Percentiles rank a stretch among this genome's conserved stretches.
phyloP scores from a whole-genome alignment of 2,888 invertebrate genomes.

The Smittia sp. region DNA sequence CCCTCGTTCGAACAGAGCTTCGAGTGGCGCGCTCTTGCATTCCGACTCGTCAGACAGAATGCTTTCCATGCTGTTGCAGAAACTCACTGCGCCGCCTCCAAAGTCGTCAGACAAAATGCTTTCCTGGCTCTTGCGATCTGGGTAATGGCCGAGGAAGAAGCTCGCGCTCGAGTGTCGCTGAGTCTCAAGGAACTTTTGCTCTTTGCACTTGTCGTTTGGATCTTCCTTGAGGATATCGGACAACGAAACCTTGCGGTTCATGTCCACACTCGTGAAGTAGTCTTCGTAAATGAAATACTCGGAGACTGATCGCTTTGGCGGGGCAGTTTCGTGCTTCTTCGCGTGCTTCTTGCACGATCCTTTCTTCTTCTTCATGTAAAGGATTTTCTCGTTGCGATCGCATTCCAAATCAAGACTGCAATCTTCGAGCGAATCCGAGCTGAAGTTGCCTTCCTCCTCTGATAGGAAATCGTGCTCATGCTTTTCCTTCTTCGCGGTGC shows the following conservation, averaged over 20 bases:
- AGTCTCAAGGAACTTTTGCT: conserved; percentile 59
- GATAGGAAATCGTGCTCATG: conserved; percentile 44
- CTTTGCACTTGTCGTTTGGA: conserved; percentile 52
- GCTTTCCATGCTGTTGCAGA: conserved; percentile 77
- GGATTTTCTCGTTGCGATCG: conserved; percentile 54
- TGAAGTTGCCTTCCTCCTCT: conserved; percentile 68
- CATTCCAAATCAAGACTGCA: conserved; percentile 60
- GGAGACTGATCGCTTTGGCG: conserved; percentile 68
- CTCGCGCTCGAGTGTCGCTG: conserved; percentile 72
- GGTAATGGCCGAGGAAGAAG: conserved; percentile 68
- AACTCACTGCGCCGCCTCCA: conserved; percentile 58
- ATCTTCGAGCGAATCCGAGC: conserved; percentile 76
- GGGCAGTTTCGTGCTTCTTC: conserved; percentile 51
- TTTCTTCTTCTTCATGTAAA: conserved; percentile 48
- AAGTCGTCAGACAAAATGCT: conserved; percentile 74
- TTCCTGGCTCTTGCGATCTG: conserved; percentile 67
- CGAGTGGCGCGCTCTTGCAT: conserved; percentile 74
- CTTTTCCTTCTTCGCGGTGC: conserved; percentile 41
- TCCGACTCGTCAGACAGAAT: conserved; percentile 77
- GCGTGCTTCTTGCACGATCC: conserved; percentile 58
- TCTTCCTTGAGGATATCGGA: conserved; percentile 55
- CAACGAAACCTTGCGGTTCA: conserved; percentile 59
- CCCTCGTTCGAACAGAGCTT: conserved; percentile 64
- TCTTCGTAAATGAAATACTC: conserved; percentile 71
- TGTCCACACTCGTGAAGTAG: conserved; percentile 54